Evolutionary conservation across 1,140 invertebrate genomes (phyloP), one percentile per base, ranked within the genome.

Genomic region (Pteromalus puparum): DNA sequence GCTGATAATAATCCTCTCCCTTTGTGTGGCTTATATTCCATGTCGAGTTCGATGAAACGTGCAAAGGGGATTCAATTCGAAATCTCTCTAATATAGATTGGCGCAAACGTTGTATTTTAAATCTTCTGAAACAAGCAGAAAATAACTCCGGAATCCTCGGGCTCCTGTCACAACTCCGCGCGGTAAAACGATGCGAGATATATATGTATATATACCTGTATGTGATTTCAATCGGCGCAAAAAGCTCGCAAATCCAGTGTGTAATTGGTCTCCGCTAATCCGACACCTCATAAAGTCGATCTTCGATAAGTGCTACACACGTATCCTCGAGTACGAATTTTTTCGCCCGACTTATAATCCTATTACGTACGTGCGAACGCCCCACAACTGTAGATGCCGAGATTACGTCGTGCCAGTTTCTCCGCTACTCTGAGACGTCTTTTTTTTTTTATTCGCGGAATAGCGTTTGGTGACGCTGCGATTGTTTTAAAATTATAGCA

Each of bases 351-450:
- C 21, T n/a, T n/a, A 10, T 30, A 48, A 70, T 68, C 65, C 34
- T 68, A 80, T 70, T 72, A 70, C n/a, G 24, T n/a, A n/a, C 79
- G 42, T 26, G 61, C 65, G 42, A 12, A 73, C 67, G 70, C 9
- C 15, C 26, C 28, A 34, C 70, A 34, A 18, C 70, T 68, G 24
- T 72, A 48, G 67, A 70, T 72, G 2, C 1, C 7, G 28, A 73
- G 70, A 28, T 81, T 48, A 38, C 24, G 30, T 21, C 21, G 34
- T 21, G 18, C 5, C 67, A 10, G 9, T 21, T 68, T 68, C 34
- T 12, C 48, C 30, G 0, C 18, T 42, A 6, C 53, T 21, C 65
- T 5, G 13, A n/a, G n/a, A 70, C 61, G 61, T 18, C 46, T 53
- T 42, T 48, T n/a, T 67, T 28, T 38, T 28, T 67, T 78, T 38